Evolutionary conservation across 2,888 invertebrate species (phyloP).

Genomic region (Charanyca ferruginea): DNA sequence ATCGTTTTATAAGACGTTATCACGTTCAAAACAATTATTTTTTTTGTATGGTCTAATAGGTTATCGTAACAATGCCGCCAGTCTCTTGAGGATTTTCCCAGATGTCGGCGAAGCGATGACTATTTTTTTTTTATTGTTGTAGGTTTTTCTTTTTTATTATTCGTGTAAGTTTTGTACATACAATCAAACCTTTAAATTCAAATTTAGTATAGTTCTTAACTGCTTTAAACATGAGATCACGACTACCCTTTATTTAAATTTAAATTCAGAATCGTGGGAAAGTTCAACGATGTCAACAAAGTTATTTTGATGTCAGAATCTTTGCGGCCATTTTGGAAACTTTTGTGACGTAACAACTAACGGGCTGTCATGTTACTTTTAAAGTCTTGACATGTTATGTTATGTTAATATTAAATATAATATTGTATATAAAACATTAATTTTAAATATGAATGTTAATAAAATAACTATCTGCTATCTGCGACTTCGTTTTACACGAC

Average conservation of each 20-base stretch:
- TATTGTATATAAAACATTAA: slow-evolving; percentile 3
- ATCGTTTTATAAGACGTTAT: no score
- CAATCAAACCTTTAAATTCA: no score
- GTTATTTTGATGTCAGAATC: slow-evolving; percentile 49
- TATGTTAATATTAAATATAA: slow-evolving; percentile 8
- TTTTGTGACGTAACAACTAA: slow-evolving; percentile 41
- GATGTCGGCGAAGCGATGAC: no score
- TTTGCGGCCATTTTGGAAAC: slow-evolving; percentile 49
- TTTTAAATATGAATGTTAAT: not conserved
- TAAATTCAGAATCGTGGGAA: slow-evolving; percentile 34
- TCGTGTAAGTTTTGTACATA: no score
- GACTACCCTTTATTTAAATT: slow-evolving; percentile 48
- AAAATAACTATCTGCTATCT: not conserved
- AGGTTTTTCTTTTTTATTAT: no score
- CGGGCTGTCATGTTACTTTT: slow-evolving; percentile 26
- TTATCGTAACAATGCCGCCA: no score
- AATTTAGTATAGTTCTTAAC: slow-evolving; percentile 18
- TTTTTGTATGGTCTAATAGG: no score
- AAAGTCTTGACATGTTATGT: slow-evolving; percentile 27
- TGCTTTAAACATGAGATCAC: slow-evolving; percentile 31
- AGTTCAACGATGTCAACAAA: slow-evolving; percentile 53
- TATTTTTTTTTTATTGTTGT: no score
- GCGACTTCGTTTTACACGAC: not conserved
- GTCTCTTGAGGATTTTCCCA: no score
- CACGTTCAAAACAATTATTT: no score